These are phyloP conservation scores for Centrocercus urophasianus DNA, from an alignment of 2,113 vertebrate genomes.

Conservation along the genomic window DNA sequence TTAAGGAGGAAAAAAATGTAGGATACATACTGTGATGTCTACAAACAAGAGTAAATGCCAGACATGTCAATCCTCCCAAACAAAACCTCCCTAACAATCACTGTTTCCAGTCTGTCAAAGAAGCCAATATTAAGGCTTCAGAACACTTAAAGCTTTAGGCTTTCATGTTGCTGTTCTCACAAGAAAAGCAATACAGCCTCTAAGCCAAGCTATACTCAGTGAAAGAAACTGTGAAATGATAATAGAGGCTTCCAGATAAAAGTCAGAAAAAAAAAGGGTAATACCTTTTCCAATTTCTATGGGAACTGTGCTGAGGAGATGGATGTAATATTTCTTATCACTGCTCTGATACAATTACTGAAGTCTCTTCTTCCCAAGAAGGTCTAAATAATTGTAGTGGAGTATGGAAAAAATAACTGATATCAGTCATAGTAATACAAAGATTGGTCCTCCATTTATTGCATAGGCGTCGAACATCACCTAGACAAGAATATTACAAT, in stretches of 20 bases:
- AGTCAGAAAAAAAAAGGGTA: accelerated
- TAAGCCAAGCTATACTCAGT: not conserved
- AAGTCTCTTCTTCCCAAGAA: not conserved
- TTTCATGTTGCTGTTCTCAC: not conserved
- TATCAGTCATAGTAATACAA: not conserved
- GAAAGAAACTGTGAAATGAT: not conserved
- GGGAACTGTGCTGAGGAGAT: not conserved
- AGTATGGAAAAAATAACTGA: not conserved
- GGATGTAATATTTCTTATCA: not conserved
- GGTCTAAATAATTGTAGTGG: not conserved
- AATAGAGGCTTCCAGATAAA: not conserved
- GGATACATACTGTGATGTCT: not conserved
- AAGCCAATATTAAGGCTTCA: not conserved
- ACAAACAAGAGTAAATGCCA: not conserved
- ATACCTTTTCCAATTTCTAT: not conserved
- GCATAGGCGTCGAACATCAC: not conserved
- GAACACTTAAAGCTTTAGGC: not conserved
- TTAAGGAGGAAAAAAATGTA: not conserved
- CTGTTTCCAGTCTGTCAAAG: not conserved
- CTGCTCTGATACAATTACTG: not conserved
- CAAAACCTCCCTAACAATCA: not conserved
- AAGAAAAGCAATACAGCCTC: not conserved
- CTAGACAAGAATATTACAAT: not conserved
- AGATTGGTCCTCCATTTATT: not conserved
- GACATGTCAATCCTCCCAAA: not conserved